Evolutionary conservation across 64 coral and sea anemone species (phyloP).

Genomic region (Porites lutea): DNA sequence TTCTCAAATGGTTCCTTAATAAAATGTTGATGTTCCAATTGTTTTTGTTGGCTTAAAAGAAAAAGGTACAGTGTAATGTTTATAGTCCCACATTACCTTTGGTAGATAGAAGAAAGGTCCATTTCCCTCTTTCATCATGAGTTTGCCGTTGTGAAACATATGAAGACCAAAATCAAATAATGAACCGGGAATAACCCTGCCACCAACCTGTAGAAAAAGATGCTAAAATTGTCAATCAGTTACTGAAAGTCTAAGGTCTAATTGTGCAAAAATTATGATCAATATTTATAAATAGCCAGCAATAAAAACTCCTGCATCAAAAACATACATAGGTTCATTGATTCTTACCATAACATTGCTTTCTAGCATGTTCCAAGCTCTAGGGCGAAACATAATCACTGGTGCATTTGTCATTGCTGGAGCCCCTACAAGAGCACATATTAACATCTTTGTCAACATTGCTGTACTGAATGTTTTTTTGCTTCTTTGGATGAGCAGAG

Average conservation of each 20-base stretch:
- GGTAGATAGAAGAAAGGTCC: slow-evolving; percentile 90
- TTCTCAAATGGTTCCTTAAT: no score
- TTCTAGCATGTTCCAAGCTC: slow-evolving; percentile 94
- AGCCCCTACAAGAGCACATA: slow-evolving; percentile 45
- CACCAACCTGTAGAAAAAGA: slow-evolving; percentile 60
- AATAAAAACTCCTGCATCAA: no score
- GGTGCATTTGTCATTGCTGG: slow-evolving; percentile 73
- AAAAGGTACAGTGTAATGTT: neutral
- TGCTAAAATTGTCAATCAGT: neutral
- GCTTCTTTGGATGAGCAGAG: neutral
- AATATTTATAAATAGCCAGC: no score
- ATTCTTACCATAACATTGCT: slow-evolving; percentile 73
- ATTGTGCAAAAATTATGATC: neutral
- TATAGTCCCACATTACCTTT: slow-evolving; percentile 39
- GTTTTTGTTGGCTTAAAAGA: neutral
- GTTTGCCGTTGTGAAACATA: slow-evolving; percentile 84
- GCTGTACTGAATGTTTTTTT: neutral
- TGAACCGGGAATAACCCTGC: slow-evolving; percentile 75
- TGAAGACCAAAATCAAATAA: slow-evolving; percentile 92
- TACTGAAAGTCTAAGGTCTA: neutral
- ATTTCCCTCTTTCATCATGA: slow-evolving; percentile 54
- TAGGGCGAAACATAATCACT: slow-evolving; percentile 79
- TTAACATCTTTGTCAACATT: neutral
- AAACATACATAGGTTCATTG: no score
- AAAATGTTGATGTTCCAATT: no score